Base-by-base conservation (phyloP, 1,140 invertebrate genomes). In the Zelostemma sp. region DNA sequence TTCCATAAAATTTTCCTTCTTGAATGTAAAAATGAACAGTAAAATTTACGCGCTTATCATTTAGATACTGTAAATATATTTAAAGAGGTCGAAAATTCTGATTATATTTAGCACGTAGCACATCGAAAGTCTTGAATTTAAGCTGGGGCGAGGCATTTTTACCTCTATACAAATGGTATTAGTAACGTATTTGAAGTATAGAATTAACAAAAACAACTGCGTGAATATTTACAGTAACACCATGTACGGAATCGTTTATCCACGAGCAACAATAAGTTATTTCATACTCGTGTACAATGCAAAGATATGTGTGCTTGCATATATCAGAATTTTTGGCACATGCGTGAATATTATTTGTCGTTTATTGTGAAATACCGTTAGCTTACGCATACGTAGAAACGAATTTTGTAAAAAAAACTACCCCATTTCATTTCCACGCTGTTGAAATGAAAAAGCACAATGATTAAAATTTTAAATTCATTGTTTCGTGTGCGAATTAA, bases 61-160 rank as follows among this genome's bases (percentile, higher is more conserved):
- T 63, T 63, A n/a, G 40, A 68, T 55, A 58, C 47, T 67, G 58
- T 68, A 68, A 31, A 63, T 68, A 59, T 63, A 57, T 62, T 45
- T 59, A 43, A 58, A 45, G 31, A 31, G 38, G 58, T 68, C 65
- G 57, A 68, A 68, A 68, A 68, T 62, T 61, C 58, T 61, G 57
- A 68, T 61, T 46, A 55, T 43, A 47, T 55, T 50, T 57, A 56
- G 31, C 41, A 15, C 46, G 40, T 17, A 58, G 41, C 43, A 67
- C 57, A 50, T 66, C 54, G 35, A 11, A 38, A 38, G 40, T 15
- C 14, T 15, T 41, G 8, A 5, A 41, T 41, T 41, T 41, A 38
- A 15, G 14, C 8, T 15, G 1, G 14, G 14, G 40, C 14, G 15
- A 15, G n/a, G 14, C 1, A 3, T 41, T 41, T 41, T 38, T 38